Base-by-base conservation (phyloP, 1,140 invertebrate genomes). In the Apis dorsata region DNA sequence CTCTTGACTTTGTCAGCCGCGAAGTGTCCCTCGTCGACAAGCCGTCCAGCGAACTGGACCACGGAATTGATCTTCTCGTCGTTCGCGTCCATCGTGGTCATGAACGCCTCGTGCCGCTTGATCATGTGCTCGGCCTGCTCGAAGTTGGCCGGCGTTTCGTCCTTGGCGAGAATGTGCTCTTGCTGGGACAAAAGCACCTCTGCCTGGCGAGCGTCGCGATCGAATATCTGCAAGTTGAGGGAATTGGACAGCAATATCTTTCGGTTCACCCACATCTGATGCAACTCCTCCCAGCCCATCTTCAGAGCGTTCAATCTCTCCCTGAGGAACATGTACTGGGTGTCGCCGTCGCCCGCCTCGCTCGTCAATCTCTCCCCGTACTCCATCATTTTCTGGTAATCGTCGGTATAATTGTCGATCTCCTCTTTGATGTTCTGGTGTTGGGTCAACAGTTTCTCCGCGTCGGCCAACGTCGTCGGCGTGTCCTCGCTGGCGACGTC, bases 241-340 rank as follows among this genome's bases (percentile, higher is more conserved):
- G 97, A 98, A 94, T 99, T 98, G 1, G 98, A 98, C 4, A 99
- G 94, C 62, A 99, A 93, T 83, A 99, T 97, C 93, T 99, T 98
- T 70, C 99, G 94, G 94, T 99, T 99, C 91, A 99, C 99, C 99
- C 99, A 99, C 99, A 99, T 99, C 94, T 99, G 98, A 89, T 99
- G 97, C 70, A 99, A 94, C 92, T 99, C 99, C 84, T 98, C 98
- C 99, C 99, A 99, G 76, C 99, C 99, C 95, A 99, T 98, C 93
- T 99, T 98, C 62, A 99, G 94, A 1, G 99, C 99, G 95, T 99
- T 99, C 81, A 99, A 94, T 81, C 99, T 96, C 94, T 99, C 98
- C 74, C 98, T 95, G 88, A 99, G 94, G 96, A 99, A 99, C 98
- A 99, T 99, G 94, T 99, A 99, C 94, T 99, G 99, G 76, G 99